Conservation (phyloP, 2,113 vertebrate species). For the Corythornis cristatus region DNA sequence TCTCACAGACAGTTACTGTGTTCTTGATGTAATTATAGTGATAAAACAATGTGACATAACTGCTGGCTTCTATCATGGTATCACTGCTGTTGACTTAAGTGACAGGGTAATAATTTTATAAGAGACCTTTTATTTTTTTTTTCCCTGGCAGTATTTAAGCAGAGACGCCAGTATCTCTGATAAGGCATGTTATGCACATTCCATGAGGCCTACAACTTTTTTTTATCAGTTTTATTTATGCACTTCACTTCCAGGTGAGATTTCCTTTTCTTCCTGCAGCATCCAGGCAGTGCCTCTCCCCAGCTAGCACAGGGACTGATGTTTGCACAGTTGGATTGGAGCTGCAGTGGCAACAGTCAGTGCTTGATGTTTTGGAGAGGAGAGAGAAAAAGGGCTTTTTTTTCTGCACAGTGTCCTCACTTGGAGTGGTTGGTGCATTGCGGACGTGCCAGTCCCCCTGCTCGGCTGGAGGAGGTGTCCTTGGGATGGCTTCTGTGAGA, state of each 20-base stretch:
- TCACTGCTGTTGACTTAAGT: slow-evolving; percentile 76
- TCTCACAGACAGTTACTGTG: slow-evolving; percentile 77
- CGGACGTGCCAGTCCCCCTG: neutral
- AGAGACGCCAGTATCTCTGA: slow-evolving; percentile 31
- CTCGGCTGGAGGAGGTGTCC: slow-evolving; percentile 17
- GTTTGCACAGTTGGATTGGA: neutral
- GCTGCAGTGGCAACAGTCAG: neutral
- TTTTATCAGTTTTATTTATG: slow-evolving; percentile 43
- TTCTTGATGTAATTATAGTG: slow-evolving; percentile 81
- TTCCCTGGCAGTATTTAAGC: slow-evolving; percentile 59
- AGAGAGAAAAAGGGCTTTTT: neutral
- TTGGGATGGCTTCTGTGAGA: neutral
- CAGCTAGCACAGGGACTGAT: neutral
- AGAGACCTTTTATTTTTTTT: slow-evolving; percentile 75
- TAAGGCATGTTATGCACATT: slow-evolving; percentile 48
- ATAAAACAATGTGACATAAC: slow-evolving; percentile 80
- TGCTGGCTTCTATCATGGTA: slow-evolving; percentile 74
- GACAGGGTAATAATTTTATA: slow-evolving; percentile 80
- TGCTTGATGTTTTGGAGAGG: neutral
- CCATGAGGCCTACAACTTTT: slow-evolving; percentile 26
- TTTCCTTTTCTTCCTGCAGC: neutral
- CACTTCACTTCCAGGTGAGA: neutral
- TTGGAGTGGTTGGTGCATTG: neutral
- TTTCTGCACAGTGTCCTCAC: neutral
- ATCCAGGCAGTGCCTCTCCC: neutral